A percentile compares a stretch with the other conserved stretches of the same genome.
phyloP scores from a whole-genome alignment of 2,888 invertebrate genomes.

The Parochlus steinenii region DNA sequence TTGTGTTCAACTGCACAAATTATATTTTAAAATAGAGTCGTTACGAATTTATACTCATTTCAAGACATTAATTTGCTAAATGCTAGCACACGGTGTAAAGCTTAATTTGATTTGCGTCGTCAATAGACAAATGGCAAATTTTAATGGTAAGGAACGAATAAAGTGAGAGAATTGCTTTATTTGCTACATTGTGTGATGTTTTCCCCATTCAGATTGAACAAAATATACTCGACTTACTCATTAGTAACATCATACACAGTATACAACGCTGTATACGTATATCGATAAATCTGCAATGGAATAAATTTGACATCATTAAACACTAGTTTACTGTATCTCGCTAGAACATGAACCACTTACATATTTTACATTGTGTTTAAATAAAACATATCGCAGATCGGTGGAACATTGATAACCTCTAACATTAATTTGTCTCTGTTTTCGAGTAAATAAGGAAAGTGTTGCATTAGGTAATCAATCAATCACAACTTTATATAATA shows the following conservation, averaged over 20 bases:
- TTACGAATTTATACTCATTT: too few species aligned
- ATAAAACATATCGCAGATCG: constrained; percentile 72
- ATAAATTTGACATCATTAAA: not conserved
- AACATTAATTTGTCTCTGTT: constrained; percentile 72
- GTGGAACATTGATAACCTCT: constrained; percentile 74
- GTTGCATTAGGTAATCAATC: not conserved
- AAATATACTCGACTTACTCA: too few species aligned
- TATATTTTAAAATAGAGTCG: too few species aligned
- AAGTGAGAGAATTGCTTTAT: too few species aligned
- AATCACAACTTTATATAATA: not conserved
- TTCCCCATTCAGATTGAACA: too few species aligned
- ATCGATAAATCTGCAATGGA: constrained; percentile 58
- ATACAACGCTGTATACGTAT: constrained; percentile 76
- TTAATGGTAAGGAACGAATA: too few species aligned
- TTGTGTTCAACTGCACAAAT: too few species aligned
- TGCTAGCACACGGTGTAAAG: too few species aligned
- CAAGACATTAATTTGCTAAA: too few species aligned
- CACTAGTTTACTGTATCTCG: not conserved
- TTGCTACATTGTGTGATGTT: too few species aligned
- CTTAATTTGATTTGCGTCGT: too few species aligned
- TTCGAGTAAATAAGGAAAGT: constrained; percentile 19
- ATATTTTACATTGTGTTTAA: constrained; percentile 78
- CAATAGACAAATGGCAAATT: too few species aligned
- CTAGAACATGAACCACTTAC: constrained; percentile 34
- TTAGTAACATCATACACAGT: constrained; percentile 83